Base-by-base conservation (phyloP, 2,888 invertebrate genomes). In the Ecliptopera silaceata region DNA sequence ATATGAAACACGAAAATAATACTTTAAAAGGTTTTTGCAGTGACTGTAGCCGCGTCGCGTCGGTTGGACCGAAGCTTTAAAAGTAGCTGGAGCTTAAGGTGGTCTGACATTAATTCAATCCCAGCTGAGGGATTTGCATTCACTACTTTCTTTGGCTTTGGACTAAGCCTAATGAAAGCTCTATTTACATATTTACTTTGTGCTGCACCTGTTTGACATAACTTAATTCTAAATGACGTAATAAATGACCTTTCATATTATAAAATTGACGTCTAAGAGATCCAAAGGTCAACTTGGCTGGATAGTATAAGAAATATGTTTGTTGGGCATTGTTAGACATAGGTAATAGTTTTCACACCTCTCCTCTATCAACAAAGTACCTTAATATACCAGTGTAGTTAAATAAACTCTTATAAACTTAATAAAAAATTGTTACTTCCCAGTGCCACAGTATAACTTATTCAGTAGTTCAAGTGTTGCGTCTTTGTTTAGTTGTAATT, bases 21-120 rank as follows among this genome's bases (percentile, higher is more conserved):
- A 6, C 26, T 26, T 26, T 26, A 26, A 26, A 26, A 4, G 26
- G 1, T 6, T 26, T 26, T 26, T 26, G 1, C 8, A 26, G 26
- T 26, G 1, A 8, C 2, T 38, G 6, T 17, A 17, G 20, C 18
- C 11, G 36, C 39, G 20, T n/a, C 11, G 36, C 39, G 12, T 41
- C 48, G 12, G 48, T 39, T 20, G 12, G 29, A 31, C 2, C 26
- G 31, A 6, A 39, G 39, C 39, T 48, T 48, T 48, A 17, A 3
- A 20, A 39, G 10, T 31, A 45, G 31, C 39, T 13, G 3, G 12
- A 42, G 45, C 22, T 36, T 34, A 42, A 41, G 52, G 45, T 47
- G 38, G 32, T 49, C 36, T 42, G 32, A 52, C 58, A 58, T 55
- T 59, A 49, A 61, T 61, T 62, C 59, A 62, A 59, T 62, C 50